Evolutionary conservation across 35 echinoderm and acorn worm species (phyloP).

Genomic region (Apostichopus japonicus): DNA sequence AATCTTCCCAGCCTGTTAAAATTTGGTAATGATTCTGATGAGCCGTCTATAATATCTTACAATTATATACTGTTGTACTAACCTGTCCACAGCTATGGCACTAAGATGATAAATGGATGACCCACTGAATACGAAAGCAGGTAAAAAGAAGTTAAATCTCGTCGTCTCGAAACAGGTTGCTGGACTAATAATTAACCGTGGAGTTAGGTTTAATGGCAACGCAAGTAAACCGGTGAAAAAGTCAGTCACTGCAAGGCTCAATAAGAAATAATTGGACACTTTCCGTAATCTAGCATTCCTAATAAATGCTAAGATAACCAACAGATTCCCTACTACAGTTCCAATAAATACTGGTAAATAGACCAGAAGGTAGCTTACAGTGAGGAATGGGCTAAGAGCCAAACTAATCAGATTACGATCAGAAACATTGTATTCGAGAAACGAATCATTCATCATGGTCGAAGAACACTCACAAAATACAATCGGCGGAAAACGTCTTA

Average conservation of each 20-base stretch:
- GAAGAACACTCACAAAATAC: neutral
- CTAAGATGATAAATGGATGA: conserved; percentile 43
- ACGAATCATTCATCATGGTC: neutral
- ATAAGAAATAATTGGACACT: conserved; percentile 43
- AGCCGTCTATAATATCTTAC: too few relatives aligned
- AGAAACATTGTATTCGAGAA: neutral
- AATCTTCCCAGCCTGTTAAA: too few relatives aligned
- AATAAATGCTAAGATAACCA: conserved; percentile 43
- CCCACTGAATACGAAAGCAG: conserved; percentile 36
- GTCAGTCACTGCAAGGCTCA: conserved; percentile 47
- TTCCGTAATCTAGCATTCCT: neutral
- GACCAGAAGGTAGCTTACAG: neutral
- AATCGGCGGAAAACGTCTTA: too few relatives aligned
- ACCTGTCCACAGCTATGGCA: conserved; percentile 44
- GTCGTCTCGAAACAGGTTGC: conserved; percentile 24
- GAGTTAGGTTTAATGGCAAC: conserved; percentile 10
- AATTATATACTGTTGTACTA: neutral
- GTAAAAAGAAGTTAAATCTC: conserved; percentile 36
- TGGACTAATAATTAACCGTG: conserved; percentile 35
- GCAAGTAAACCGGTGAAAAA: conserved; percentile 36
- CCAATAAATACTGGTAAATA: conserved; percentile 25
- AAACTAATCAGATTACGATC: neutral
- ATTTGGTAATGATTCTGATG: too few relatives aligned
- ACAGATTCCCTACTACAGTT: conserved; percentile 33
- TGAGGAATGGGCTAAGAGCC: conserved; percentile 16